These are phyloP conservation scores for Anthoscopus minutus DNA, from an alignment of 2,113 vertebrate species.

Conservation along the genomic window DNA sequence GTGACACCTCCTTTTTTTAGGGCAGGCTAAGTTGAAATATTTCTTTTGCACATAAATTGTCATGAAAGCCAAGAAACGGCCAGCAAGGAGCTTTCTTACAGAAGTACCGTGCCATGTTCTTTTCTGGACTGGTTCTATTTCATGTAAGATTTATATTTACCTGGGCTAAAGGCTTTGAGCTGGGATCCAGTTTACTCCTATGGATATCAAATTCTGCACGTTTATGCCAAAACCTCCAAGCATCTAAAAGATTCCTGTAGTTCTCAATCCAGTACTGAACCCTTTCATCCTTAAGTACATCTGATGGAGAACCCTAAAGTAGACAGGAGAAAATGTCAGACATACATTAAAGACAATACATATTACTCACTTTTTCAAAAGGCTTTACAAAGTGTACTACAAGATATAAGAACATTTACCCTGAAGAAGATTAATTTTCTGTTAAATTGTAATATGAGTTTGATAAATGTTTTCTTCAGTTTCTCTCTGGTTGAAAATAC, in stretches of 20 bases:
- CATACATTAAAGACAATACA: neutral
- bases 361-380: neutral
- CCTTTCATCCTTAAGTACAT: conserved; percentile 92
- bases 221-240: conserved; percentile 99
- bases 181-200: conserved; percentile 93
- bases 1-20: neutral
- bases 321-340: neutral
- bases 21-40: neutral
- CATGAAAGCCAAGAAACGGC: neutral
- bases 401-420: neutral
- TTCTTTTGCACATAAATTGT: neutral
- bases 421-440: neutral
- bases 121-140: neutral
- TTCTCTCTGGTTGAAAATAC: neutral
- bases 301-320: conserved; percentile 85
- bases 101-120: neutral
- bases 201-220: conserved; percentile 98
- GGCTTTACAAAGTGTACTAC: neutral
- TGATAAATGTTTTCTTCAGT: neutral
- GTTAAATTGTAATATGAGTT: neutral
- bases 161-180: conserved; percentile 97
- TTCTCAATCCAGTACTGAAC: conserved; percentile 99
- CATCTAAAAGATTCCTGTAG: conserved; percentile 94
- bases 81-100: neutral
- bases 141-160: conserved; percentile 53